Conservation (phyloP, 2,113 vertebrate species). For the Microtus oregoni region DNA sequence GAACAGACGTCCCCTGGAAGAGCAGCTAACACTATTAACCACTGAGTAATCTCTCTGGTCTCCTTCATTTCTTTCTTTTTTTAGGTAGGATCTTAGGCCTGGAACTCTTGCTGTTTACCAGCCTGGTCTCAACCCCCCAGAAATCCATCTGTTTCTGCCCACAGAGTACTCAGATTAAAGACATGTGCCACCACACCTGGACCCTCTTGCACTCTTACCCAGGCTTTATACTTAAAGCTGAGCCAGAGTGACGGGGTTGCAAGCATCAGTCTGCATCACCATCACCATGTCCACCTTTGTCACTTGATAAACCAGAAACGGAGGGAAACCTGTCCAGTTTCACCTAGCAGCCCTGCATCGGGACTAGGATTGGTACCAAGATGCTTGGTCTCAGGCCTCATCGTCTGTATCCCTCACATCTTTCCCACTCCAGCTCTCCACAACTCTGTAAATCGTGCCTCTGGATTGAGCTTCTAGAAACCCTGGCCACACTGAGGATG, state of each 20-base stretch:
- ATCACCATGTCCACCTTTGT: not conserved
- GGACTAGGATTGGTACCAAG: not conserved
- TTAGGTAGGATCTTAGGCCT: not conserved
- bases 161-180: not conserved
- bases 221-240: not conserved
- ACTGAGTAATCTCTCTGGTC: not conserved
- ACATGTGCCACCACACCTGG: not conserved
- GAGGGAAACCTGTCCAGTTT: not conserved
- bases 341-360: not conserved
- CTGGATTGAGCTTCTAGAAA: not conserved
- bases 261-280: not conserved
- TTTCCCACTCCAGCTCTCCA: not conserved
- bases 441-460: not conserved
- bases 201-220: not conserved
- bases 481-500: rapidly evolving
- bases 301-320: not conserved
- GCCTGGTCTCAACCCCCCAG: not conserved
- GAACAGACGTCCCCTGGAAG: not conserved
- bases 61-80: not conserved
- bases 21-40: no score
- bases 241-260: no score
- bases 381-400: not conserved
- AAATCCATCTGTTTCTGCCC: not conserved
- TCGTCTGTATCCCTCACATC: not conserved
- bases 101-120: not conserved